A percentile compares a stretch with the other conserved stretches of the same genome.
These are phyloP conservation scores for Microcebus lehilahytsara DNA, from an alignment of 2,113 vertebrate species.

Conservation along the genomic window DNA sequence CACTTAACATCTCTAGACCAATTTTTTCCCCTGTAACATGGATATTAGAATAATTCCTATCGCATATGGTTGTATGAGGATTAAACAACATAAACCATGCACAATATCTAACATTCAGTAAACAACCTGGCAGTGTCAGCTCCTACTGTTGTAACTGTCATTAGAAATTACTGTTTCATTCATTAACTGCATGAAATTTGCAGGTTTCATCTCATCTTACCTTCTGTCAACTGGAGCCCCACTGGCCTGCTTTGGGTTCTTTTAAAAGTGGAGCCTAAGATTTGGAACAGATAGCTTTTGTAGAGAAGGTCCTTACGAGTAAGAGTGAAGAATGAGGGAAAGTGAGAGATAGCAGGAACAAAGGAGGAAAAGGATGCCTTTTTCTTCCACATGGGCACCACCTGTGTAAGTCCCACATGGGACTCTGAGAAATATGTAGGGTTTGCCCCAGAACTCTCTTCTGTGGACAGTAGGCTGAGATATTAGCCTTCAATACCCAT, in stretches of 20 bases:
- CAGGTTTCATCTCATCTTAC: background rate
- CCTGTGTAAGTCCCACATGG: too few species aligned
- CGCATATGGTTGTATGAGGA: background rate
- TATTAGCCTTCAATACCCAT: background rate
- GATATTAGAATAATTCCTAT: background rate
- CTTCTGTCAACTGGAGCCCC: background rate
- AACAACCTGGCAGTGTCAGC: background rate
- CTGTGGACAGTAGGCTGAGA: background rate
- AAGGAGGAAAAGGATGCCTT: background rate
- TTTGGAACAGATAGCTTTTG: background rate
- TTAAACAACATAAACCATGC: background rate
- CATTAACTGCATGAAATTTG: constrained; percentile 33
- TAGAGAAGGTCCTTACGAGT: background rate
- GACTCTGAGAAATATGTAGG: fast-evolving
- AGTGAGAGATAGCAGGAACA: background rate
- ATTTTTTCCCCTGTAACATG: background rate
- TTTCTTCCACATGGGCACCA: background rate
- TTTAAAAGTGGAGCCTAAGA: background rate
- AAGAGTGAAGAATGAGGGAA: background rate
- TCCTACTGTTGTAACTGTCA: background rate
- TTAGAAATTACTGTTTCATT: background rate
- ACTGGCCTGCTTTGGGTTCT: background rate
- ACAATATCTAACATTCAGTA: background rate
- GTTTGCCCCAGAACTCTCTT: background rate
- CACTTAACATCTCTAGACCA: background rate